These are phyloP conservation scores for Hippocampus barbouri DNA, from an alignment of 2,113 vertebrate species.

Conservation along the genomic window DNA sequence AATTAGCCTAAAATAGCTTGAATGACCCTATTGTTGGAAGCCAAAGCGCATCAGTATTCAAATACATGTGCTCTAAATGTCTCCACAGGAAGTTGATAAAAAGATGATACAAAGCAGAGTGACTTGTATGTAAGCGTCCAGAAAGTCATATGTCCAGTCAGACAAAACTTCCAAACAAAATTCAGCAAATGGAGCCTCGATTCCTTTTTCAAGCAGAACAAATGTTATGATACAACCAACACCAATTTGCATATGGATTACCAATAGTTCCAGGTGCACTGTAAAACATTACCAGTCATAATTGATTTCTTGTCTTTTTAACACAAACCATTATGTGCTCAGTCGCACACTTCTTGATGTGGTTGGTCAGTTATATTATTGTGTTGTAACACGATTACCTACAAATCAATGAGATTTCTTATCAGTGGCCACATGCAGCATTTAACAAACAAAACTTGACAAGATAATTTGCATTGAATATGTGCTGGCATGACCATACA, in stretches of 20 bases:
- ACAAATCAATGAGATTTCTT: slow-evolving; percentile 9
- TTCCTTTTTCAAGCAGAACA: not conserved
- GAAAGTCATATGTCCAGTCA: slow-evolving; percentile 22
- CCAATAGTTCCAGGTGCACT: not conserved
- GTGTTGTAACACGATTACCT: not conserved
- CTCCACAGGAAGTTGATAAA: slow-evolving; percentile 17
- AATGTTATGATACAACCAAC: not conserved
- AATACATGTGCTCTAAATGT: not conserved
- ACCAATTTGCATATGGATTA: not conserved
- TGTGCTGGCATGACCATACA: not conserved
- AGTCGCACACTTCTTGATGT: not conserved
- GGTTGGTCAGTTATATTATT: not conserved
- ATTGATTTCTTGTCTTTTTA: not conserved
- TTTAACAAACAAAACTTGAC: not conserved
- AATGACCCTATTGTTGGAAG: no score
- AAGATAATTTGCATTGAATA: not conserved
- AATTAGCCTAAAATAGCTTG: no score
- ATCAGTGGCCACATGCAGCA: not conserved
- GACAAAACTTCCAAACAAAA: slow-evolving; percentile 17
- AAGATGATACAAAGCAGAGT: slow-evolving; percentile 8
- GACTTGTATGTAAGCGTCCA: not conserved
- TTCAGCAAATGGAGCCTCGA: not conserved
- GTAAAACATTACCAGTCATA: not conserved
- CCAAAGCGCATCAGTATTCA: no score
- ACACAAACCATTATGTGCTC: not conserved